Conservation (phyloP, 2,113 vertebrate genomes). For the Tiliqua scincoides region DNA sequence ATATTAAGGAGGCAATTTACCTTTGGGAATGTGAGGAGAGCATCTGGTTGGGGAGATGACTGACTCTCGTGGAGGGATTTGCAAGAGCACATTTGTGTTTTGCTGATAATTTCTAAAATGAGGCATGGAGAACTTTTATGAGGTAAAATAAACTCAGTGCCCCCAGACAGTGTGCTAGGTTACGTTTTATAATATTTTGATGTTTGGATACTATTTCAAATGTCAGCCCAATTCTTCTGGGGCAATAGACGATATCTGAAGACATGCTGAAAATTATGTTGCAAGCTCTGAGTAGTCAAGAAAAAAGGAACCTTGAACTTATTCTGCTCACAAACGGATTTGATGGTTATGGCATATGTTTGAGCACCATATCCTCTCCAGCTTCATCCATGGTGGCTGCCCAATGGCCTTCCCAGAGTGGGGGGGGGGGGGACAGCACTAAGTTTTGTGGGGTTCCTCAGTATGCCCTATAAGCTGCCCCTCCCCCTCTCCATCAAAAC, state of each 20-base stretch:
- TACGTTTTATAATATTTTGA: background rate
- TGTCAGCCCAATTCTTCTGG: background rate
- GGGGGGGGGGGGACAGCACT: too few relatives aligned
- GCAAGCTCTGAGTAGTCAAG: background rate
- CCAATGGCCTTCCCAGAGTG: too few relatives aligned
- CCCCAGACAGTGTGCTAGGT: conserved; percentile 26
- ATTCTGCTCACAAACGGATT: background rate
- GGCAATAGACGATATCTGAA: background rate
- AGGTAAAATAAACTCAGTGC: conserved; percentile 47
- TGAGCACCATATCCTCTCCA: background rate
- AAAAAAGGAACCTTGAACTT: background rate
- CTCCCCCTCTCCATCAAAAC: too few relatives aligned
- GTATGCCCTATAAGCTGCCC: too few relatives aligned
- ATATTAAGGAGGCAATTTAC: conserved; percentile 59
- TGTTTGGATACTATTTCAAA: background rate
- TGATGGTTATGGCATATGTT: background rate
- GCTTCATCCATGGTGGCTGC: too few relatives aligned
- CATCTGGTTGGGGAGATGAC: conserved; percentile 67
- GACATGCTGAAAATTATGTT: background rate
- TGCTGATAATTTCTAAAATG: conserved; percentile 67
- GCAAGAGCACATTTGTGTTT: conserved; percentile 57
- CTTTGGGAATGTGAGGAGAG: conserved; percentile 57
- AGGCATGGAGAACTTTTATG: conserved; percentile 56
- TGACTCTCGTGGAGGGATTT: conserved; percentile 58
- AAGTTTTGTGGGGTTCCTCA: too few relatives aligned